Base-by-base conservation (phyloP, 2,113 vertebrate genomes). In the Zosterops japonicus region DNA sequence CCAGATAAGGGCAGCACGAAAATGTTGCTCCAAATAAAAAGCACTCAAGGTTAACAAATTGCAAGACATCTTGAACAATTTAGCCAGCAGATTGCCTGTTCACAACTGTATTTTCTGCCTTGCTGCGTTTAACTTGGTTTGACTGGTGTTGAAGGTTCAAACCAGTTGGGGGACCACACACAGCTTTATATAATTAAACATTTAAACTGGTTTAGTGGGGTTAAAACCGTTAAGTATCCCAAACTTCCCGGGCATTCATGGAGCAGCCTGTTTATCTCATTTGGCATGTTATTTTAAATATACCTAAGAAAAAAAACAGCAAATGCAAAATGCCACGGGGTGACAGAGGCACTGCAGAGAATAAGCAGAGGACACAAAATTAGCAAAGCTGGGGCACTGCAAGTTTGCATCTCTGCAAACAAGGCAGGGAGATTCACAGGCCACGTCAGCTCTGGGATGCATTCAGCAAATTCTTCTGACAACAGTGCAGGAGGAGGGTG, bases 401-500 rank as follows among this genome's bases (percentile, higher is more conserved):
- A 64, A 82, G 92, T 96, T 87, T 95, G 90, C 77, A 69, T 96
- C 92, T 92, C 89, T 79, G 94, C 93, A 95, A 83, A 88, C 87
- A 52, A 63, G 92, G 71, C 90, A n/a, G 49, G 84, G 88, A 95
- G 76, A 95, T 90, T 93, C 94, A 94, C 93, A 75, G 60, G 88
- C 92, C 88, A 5, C 63, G 94, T 93, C 92, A 96, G 35, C 56
- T 61, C 93, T 49, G 74, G 31, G 70, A 92, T 89, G 86, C 92
- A 69, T 96, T 93, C 93, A 94, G 88, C 94, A 96, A 90, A 96
- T 97, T 92, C 94, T 94, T 94, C 67, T 95, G 93, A 95, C 96
- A 95, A 63, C 36, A 49, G 94, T 87, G 92, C 74, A 94, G 85
- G 86, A 95, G 88, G 68, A 88, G 4, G 4, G 12, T 53, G 41